Evolutionary conservation across 2,888 invertebrate genomes (phyloP), one percentile per base, ranked within the genome.

Genomic region (Noctua pronuba): DNA sequence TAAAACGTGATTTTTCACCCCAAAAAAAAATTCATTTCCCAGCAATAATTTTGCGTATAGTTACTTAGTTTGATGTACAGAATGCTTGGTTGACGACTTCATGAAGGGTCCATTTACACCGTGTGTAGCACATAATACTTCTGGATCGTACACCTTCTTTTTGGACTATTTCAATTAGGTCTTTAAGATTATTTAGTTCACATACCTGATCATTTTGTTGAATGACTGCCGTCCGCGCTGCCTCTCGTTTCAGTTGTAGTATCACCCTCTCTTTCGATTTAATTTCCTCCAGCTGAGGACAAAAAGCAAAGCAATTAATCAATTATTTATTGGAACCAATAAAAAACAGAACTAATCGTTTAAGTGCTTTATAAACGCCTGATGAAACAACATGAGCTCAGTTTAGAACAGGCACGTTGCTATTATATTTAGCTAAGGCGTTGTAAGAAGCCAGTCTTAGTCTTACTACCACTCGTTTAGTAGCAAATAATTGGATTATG

Each of bases 181-280:
- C 28, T 18, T 28, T 1, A 18, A 58, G 60, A 7, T 1, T 11
- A 46, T 35, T 35, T 28, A 18, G 24, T 67, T 7, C 11, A 70
- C 77, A 16, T 77, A 96, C 96, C 96, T 97, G 96, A 90, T 95
- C 95, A 92, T 93, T 90, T 77, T 92, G 94, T 77, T 89, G 93
- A 79, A 92, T 86, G 73, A 92, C 90, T 81, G 93, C 89, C 80
- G 91, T 88, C 89, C 93, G 91, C 92, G 94, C 93, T 91, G 92
- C 93, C 90, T 95, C 96, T 89, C 96, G 90, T 91, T 92, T 95
- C 90, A 97, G 90, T 94, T 97, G 97, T 94, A 97, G 96, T 92
- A 97, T 97, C 93, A 97, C 96, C 93, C 97, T 97, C 95, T 97
- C 97, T 95, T 97, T 97, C 96, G 97, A 97, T 97, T 97, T 97